phyloP scores from a whole-genome alignment of 2,888 invertebrate species.

The Octonoba sinensis region DNA sequence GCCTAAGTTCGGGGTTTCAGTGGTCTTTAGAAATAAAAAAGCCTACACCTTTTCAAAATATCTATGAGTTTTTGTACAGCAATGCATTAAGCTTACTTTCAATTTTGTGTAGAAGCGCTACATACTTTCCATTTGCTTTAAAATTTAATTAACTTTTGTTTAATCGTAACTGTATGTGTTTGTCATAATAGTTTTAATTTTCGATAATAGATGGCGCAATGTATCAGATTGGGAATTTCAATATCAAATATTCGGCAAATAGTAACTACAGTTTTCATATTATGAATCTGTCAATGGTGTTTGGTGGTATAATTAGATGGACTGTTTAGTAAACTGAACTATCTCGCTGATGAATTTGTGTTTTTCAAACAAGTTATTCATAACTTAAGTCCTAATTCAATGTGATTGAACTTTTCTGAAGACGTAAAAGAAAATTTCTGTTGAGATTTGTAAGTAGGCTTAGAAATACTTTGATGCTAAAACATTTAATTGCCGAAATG shows the following conservation, averaged over 20 bases:
- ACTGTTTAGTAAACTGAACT: not conserved
- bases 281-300: slow-evolving; percentile 53
- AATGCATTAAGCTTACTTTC: too few relatives aligned
- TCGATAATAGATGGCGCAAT: slow-evolving; percentile 35
- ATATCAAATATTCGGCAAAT: slow-evolving; percentile 42
- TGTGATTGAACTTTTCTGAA: too few relatives aligned
- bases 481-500: not conserved
- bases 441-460: slow-evolving; percentile 42
- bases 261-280: slow-evolving; percentile 44
- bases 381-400: too few relatives aligned
- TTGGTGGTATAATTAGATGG: slow-evolving; percentile 32
- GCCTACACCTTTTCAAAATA: too few relatives aligned
- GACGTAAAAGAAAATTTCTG: not conserved
- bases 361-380: too few relatives aligned
- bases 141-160: not conserved
- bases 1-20: too few relatives aligned
- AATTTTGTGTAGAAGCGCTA: too few relatives aligned
- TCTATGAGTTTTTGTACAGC: too few relatives aligned
- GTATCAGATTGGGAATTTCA: slow-evolving; percentile 13
- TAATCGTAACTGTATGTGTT: not conserved
- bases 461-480: slow-evolving; percentile 42
- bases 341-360: not conserved
- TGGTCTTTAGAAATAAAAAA: too few relatives aligned
- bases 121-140: too few relatives aligned
- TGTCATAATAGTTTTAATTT: not conserved